Percentiles rank a stretch among this genome's conserved stretches.
phyloP scores from a whole-genome alignment of 30 jellyfish, hydroid and myxozoan species.

The Hydractinia echinata region DNA sequence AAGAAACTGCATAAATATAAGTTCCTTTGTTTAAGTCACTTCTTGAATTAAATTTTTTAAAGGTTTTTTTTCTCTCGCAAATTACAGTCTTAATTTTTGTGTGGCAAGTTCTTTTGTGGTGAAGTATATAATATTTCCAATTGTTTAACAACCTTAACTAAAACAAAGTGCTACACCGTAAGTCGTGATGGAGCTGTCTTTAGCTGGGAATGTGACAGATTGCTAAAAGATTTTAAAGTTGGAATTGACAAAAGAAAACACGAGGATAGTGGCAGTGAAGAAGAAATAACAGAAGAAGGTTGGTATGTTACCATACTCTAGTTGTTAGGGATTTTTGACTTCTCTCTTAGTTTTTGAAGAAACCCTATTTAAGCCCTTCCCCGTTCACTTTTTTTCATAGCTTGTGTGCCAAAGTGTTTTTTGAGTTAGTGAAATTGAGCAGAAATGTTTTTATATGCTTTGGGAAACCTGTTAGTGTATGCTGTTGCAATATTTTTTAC shows the following conservation, averaged over 20 bases:
- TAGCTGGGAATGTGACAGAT: constrained; percentile 65
- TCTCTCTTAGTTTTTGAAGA: neutral
- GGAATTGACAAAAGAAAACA: constrained; percentile 47
- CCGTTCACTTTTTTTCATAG: neutral
- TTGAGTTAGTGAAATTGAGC: neutral
- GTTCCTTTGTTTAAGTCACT: too few species aligned
- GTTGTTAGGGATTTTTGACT: neutral
- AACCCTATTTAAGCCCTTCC: neutral
- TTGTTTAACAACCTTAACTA: neutral
- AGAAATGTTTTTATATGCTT: neutral
- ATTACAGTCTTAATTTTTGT: too few species aligned
- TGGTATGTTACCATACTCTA: neutral
- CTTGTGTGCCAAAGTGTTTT: neutral
- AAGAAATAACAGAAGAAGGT: constrained; percentile 9
- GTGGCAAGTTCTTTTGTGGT: too few species aligned
- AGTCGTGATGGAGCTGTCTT: constrained; percentile 91
- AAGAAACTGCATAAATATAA: too few species aligned
- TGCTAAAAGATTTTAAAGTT: constrained; percentile 40
- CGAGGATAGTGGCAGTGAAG: constrained; percentile 20
- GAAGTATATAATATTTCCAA: too few species aligned
- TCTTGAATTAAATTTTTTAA: too few species aligned
- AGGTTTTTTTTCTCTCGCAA: too few species aligned
- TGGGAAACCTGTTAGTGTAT: too few species aligned
- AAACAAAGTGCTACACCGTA: constrained; percentile 68
- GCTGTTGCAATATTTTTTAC: too few species aligned